These are phyloP conservation scores for Phenganax marumi DNA, from an alignment of 92 coral and sea anemone genomes.

Conservation along the genomic window DNA sequence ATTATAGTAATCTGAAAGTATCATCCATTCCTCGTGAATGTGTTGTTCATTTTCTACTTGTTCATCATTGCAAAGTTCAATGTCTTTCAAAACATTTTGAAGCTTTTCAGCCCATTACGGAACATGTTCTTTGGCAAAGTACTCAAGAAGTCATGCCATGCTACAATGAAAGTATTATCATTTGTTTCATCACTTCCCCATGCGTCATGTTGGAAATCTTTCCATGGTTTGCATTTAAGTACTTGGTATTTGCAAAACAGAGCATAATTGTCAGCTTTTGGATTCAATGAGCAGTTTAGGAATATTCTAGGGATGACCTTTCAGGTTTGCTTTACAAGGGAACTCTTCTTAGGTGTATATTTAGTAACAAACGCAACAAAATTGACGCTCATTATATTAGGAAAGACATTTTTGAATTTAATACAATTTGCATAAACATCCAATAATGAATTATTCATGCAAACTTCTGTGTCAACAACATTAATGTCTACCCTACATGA, in stretches of 20 bases:
- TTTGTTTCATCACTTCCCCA: constrained; percentile 44
- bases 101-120: background rate
- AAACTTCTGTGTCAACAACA: background rate
- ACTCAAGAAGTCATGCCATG: constrained; percentile 52
- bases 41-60: constrained; percentile 14
- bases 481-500: constrained; percentile 7
- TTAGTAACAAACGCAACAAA: constrained; percentile 11
- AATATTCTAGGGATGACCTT: constrained; percentile 60
- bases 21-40: constrained; percentile 51
- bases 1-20: constrained; percentile 51
- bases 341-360: constrained; percentile 23
- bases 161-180: constrained; percentile 29
- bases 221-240: constrained; percentile 61
- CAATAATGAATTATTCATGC: background rate
- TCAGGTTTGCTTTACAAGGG: constrained; percentile 17
- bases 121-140: constrained; percentile 45
- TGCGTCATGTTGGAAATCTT: constrained; percentile 48
- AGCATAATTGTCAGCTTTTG: constrained; percentile 53
- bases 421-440: background rate
- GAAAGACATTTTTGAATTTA: background rate
- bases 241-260: constrained; percentile 56
- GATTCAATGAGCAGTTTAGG: constrained; percentile 56
- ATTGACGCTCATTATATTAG: constrained; percentile 30
- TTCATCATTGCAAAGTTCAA: constrained; percentile 47
- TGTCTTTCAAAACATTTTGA: constrained; percentile 20